Percentiles rank a stretch among this genome's conserved stretches.
Conservation (phyloP, 2,797 vertebrate species). For the Sebastolobus alascanus region DNA sequence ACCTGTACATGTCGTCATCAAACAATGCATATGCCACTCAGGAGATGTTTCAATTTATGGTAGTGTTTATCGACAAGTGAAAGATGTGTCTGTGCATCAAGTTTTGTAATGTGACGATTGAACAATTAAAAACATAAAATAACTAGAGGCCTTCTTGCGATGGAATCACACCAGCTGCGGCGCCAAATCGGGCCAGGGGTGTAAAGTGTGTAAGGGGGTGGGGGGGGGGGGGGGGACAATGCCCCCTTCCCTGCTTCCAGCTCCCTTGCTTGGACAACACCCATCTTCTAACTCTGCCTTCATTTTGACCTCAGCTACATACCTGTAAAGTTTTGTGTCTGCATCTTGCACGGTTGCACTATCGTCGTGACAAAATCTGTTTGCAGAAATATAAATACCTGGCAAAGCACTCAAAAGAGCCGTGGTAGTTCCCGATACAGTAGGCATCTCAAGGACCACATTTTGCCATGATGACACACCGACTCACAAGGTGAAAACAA, state of each 20-base stretch:
- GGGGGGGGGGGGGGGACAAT: too few relatives aligned
- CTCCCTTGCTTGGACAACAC: too few relatives aligned
- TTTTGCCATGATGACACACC: neutral
- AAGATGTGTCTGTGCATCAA: neutral
- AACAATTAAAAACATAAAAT: neutral
- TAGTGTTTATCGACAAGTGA: neutral
- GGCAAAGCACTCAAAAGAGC: neutral
- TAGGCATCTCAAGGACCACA: neutral
- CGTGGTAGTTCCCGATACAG: neutral
- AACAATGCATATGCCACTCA: neutral
- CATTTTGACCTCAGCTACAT: neutral
- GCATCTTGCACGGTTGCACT: neutral
- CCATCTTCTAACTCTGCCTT: neutral
- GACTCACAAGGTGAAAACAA: too few relatives aligned
- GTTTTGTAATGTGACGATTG: neutral
- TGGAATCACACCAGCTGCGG: too few relatives aligned
- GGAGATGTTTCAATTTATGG: too few relatives aligned
- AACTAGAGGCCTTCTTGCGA: neutral
- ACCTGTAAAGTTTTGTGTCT: neutral
- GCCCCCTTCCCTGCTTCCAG: too few relatives aligned
- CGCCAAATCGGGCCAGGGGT: too few relatives aligned
- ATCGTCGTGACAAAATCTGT: neutral
- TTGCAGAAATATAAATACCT: neutral
- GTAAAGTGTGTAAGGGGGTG: too few relatives aligned
- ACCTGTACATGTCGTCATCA: too few relatives aligned